Evolutionary conservation across 2,113 vertebrate genomes (phyloP), one percentile per base, ranked within the genome.

Genomic region (Sylvilagus bachmani): DNA sequence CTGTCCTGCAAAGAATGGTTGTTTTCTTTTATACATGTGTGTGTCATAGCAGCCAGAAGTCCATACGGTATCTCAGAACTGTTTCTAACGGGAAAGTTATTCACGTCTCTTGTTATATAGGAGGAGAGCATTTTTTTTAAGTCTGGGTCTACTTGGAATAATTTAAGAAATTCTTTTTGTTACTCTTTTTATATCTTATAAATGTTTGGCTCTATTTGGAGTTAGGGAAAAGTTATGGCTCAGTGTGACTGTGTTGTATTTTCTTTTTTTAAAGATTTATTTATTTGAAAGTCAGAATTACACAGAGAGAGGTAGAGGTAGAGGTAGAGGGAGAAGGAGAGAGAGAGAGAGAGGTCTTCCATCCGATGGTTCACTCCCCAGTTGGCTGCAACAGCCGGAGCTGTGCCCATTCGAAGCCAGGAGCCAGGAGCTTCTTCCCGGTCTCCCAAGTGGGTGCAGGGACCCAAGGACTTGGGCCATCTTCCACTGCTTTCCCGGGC

Each of bases 81-180:
- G 13, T 70, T 25, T 95, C 53, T 12, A 24, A 66, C 22, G 51
- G 61, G 69, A 71, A 73, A 82, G 29, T 69, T 8, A 78, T 80
- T 84, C 51, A 27, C n/a, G 19, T 86, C 55, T 87, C 71, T 58
- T 66, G 11, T 85, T 87, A 74, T 27, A 86, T 13, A 75, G 33
- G 51, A 58, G n/a, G n/a, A 62, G 36, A 78, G 70, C 58, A 86
- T 81, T 86, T 44, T 44, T 44, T 44, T 44, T 44, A 92, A 90
- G 75, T 62, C 27, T 92, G 11, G 82, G 55, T 82, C 70, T 93
- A 14, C 33, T 86, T 51, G 36, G 75, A 89, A 36, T 95, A 82
- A 73, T 90, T 86, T 73, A 90, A 79, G 67, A 74, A 38, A 31
- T 31, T 84, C 12, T 44, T 86, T 90, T 77, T 89, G 12, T 95